These are phyloP conservation scores for Caenorhabditis remanei DNA, from an alignment of 1,140 invertebrate species.

Conservation along the genomic window DNA sequence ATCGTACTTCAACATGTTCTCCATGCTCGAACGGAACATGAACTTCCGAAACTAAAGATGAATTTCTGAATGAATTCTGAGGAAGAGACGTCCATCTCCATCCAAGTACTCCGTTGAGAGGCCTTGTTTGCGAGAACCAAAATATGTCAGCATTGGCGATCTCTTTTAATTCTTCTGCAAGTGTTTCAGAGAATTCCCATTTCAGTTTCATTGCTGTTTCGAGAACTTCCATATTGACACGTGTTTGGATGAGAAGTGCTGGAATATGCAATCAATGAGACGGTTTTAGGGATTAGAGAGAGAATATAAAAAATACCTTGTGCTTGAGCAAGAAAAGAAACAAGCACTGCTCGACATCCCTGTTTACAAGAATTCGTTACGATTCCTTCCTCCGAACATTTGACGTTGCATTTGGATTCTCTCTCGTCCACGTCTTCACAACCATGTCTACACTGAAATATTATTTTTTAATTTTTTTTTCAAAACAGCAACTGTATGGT, in stretches of 20 bases:
- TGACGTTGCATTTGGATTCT: slow-evolving; percentile 13
- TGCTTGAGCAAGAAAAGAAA: slow-evolving; percentile 47
- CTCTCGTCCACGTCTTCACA: slow-evolving; percentile 58
- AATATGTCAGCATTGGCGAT: slow-evolving; percentile 57
- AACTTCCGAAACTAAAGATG: slow-evolving; percentile 38
- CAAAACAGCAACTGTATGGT: background rate
- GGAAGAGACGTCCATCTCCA: slow-evolving; percentile 61
- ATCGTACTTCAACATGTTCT: slow-evolving; percentile 34
- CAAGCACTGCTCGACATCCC: slow-evolving; percentile 58
- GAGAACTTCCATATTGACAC: slow-evolving; percentile 10
- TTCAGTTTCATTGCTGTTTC: slow-evolving; percentile 46
- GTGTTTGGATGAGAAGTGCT: slow-evolving; percentile 34
- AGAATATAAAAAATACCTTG: background rate
- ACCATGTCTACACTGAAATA: slow-evolving; percentile 57
- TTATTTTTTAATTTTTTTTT: background rate
- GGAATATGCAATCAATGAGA: background rate
- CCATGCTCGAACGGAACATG: slow-evolving; percentile 27
- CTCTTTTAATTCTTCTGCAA: slow-evolving; percentile 47
- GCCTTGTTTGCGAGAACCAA: slow-evolving; percentile 53
- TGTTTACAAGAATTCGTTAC: slow-evolving; percentile 47
- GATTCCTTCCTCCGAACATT: slow-evolving; percentile 56
- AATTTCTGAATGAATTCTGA: slow-evolving; percentile 51
- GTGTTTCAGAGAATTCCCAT: slow-evolving; percentile 48
- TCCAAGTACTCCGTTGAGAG: slow-evolving; percentile 3
- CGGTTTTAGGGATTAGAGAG: too few species aligned